phyloP scores from a whole-genome alignment of 1,140 invertebrate species.

The Panagrolaimus sp. region DNA sequence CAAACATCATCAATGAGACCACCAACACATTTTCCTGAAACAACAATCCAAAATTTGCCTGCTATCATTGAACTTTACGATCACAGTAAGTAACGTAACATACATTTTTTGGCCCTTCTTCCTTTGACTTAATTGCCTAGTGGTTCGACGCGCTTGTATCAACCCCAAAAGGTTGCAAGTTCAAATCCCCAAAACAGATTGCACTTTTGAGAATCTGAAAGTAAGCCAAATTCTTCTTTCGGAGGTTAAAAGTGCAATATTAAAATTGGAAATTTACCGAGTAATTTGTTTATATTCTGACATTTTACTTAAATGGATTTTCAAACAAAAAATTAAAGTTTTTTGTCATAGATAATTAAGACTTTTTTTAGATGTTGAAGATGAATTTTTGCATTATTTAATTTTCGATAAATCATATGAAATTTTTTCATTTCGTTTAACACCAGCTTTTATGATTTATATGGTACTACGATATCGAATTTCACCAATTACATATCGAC shows the following conservation, averaged over 20 bases:
- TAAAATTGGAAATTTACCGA: conserved; percentile 1
- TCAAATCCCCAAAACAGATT: not conserved
- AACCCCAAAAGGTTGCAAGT: not conserved
- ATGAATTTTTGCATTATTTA: conserved; percentile 17
- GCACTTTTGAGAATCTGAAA: conserved; percentile 14
- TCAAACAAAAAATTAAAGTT: conserved; percentile 3
- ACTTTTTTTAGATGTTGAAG: conserved; percentile 19
- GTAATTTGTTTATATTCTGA: not conserved
- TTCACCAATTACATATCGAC: conserved; percentile 23
- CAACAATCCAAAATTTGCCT: not conserved
- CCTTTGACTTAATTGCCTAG: not conserved
- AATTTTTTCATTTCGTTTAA: conserved; percentile 30
- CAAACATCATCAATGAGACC: too few relatives aligned
- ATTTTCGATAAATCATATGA: not conserved
- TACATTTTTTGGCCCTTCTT: not conserved
- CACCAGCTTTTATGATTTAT: conserved; percentile 52
- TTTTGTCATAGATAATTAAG: not conserved
- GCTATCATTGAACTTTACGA: not conserved
- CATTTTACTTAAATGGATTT: not conserved
- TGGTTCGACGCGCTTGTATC: not conserved
- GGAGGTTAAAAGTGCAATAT: conserved; percentile 9
- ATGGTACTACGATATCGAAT: conserved; percentile 46
- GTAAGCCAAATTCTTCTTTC: not conserved
- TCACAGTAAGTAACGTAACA: conserved; percentile 4
- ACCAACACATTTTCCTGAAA: too few relatives aligned